A percentile compares a stretch with the other conserved stretches of the same genome.
Conservation (phyloP, 92 coral and sea anemone species). For the Galaxea fascicularis region DNA sequence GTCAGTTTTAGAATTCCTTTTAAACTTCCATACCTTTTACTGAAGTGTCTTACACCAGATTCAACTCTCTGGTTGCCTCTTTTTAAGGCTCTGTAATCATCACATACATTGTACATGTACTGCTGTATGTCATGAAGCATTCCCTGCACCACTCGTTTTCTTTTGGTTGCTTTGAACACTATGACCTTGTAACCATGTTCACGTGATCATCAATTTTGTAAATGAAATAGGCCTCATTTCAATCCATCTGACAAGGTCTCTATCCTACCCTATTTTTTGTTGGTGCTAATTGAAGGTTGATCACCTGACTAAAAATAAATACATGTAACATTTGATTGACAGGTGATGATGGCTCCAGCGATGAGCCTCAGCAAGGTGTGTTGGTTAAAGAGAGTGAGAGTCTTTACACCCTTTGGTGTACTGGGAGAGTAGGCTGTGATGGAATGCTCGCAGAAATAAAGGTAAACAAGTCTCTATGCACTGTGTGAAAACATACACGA, state of each 20-base stretch:
- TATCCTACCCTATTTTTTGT: background rate
- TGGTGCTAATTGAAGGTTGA: background rate
- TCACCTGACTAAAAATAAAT: background rate
- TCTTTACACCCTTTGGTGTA: constrained; percentile 95
- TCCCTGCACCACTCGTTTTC: too few relatives aligned
- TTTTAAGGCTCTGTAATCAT: too few relatives aligned
- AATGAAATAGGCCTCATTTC: background rate
- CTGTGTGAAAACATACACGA: background rate
- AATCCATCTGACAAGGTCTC: background rate
- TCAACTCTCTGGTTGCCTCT: too few relatives aligned
- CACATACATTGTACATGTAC: too few relatives aligned
- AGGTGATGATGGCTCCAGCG: constrained; percentile 98
- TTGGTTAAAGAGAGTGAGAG: constrained; percentile 98
- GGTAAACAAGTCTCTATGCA: constrained; percentile 41
- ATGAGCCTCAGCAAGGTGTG: constrained; percentile 97
- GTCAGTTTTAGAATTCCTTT: too few relatives aligned
- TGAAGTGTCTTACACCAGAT: too few relatives aligned
- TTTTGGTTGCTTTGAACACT: too few relatives aligned
- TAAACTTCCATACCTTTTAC: too few relatives aligned
- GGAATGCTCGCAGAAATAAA: constrained; percentile 94
- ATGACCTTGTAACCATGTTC: too few relatives aligned
- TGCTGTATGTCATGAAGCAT: too few relatives aligned
- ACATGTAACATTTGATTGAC: background rate
- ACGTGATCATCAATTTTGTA: too few relatives aligned
- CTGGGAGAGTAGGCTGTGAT: constrained; percentile 97